Evolutionary conservation across 2,888 invertebrate genomes (phyloP).

Genomic region (Drosophila neutralis): DNA sequence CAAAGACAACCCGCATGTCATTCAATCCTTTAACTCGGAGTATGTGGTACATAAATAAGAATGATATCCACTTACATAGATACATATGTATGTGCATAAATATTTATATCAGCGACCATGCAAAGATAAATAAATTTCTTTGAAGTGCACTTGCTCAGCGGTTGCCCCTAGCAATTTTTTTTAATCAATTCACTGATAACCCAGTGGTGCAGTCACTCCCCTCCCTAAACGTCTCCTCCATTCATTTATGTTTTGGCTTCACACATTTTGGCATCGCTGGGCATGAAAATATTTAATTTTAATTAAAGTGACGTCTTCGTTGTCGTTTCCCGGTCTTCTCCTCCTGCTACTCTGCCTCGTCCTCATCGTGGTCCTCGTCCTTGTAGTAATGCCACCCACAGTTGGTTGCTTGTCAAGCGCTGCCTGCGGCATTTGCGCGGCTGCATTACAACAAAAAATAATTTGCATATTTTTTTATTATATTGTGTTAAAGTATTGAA

Average conservation of each 20-base stretch:
- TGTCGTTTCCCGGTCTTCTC: background rate
- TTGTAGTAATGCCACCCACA: constrained; percentile 14
- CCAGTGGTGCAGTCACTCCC: constrained; percentile 10
- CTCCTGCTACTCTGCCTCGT: background rate
- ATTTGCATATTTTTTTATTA: constrained; percentile 61
- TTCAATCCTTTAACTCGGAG: background rate
- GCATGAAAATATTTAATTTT: constrained; percentile 70
- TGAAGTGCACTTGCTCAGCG: constrained; percentile 33
- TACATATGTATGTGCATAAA: background rate
- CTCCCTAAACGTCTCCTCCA: background rate
- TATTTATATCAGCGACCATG: background rate
- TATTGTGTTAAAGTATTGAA: constrained; percentile 70
- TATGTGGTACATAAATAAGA: background rate
- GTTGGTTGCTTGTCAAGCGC: constrained; percentile 19
- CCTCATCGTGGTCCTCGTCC: background rate
- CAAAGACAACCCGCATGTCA: constrained; percentile 22
- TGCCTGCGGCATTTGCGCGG: constrained; percentile 40
- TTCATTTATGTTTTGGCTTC: constrained; percentile 7
- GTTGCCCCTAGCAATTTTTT: constrained; percentile 41
- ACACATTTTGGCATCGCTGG: constrained; percentile 35
- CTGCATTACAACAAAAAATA: constrained; percentile 52
- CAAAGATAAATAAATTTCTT: constrained; percentile 45
- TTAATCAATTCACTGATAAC: constrained; percentile 56
- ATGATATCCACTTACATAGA: background rate
- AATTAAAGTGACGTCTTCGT: constrained; percentile 60